Evolutionary conservation across 1,140 invertebrate species (phyloP), one percentile per base, ranked within the genome.

Genomic region (Phymorhynchus buccinoides): DNA sequence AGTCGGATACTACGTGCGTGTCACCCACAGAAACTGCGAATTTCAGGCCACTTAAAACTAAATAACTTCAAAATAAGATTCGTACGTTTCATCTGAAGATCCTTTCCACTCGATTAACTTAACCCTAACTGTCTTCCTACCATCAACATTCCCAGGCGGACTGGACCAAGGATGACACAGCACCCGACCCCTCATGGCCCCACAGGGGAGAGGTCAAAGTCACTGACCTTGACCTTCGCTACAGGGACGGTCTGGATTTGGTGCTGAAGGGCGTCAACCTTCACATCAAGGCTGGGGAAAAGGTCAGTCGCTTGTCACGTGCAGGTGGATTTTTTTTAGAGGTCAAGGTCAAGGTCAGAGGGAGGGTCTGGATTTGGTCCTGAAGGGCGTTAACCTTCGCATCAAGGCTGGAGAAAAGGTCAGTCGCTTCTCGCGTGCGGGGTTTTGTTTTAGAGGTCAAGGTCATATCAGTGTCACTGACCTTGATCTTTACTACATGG

Each of bases 391-490:
- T 27, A 85, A 77, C n/a, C 78, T 88, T 66, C 81, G 37, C 22
- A 91, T 92, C 37, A 37, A 87, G 12, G 66, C 86, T 30, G 88
- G 89, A 85, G 90, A 93, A 96, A 95, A 94, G 86, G 91, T 91
- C 66, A 84, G 82, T 85, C 27, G n/a, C 39, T 80, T 80, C n/a
- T 0, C 27, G 9, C 32, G 3, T 71, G 12, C n/a, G 27, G 12
- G 12, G 16, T 30, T 12, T 71, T 12, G 12, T 35, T 71, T 12
- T 71, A 22, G 12, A 35, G 52, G 27, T 56, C 52, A 27, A 92
- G 22, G 96, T 98, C 18, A 95, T 86, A 97, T 98, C 92, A 94
- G 95, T 73, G 91, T 98, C 92, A 94, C 95, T 52, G 94, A 97
- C 83, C 97, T 96, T 89, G 71, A 44, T 42, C 81, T 88, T 0